Evolutionary conservation across 2,113 vertebrate genomes (phyloP).

Genomic region (Dicerorhinus sumatrensis): DNA sequence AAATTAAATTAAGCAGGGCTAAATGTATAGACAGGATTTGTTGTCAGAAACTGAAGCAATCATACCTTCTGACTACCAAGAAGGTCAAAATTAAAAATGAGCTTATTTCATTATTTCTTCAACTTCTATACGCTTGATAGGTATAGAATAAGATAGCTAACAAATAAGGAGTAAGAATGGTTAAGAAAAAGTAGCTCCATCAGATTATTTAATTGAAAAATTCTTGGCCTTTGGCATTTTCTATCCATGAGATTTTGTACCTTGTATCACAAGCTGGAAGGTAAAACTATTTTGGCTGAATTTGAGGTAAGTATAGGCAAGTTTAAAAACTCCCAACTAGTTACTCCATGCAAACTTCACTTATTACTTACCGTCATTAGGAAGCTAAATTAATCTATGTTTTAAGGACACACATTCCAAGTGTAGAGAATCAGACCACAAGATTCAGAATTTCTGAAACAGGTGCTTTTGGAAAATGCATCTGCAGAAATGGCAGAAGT

Average conservation of each 20-base stretch:
- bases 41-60: slow-evolving; percentile 2
- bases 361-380: not conserved
- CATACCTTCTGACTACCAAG: not conserved
- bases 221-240: not conserved
- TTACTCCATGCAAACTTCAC: not conserved
- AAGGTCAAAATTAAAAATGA: not conserved
- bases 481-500: not conserved
- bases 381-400: not conserved
- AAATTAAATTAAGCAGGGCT: slow-evolving; percentile 4
- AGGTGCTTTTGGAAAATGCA: not conserved
- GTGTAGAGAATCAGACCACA: not conserved
- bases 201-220: not conserved
- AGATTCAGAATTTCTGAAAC: slow-evolving; percentile 1
- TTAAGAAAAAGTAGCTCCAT: not conserved
- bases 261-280: not conserved
- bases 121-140: not conserved
- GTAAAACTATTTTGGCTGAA: not conserved
- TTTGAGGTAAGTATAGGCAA: not conserved
- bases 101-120: not conserved
- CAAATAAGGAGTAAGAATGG: not conserved
- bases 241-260: not conserved
- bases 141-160: not conserved
- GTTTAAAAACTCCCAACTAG: not conserved
- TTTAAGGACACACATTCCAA: not conserved
- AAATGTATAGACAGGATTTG: not conserved